phyloP scores from a whole-genome alignment of 2,888 invertebrate genomes.

The Tipula unca region DNA sequence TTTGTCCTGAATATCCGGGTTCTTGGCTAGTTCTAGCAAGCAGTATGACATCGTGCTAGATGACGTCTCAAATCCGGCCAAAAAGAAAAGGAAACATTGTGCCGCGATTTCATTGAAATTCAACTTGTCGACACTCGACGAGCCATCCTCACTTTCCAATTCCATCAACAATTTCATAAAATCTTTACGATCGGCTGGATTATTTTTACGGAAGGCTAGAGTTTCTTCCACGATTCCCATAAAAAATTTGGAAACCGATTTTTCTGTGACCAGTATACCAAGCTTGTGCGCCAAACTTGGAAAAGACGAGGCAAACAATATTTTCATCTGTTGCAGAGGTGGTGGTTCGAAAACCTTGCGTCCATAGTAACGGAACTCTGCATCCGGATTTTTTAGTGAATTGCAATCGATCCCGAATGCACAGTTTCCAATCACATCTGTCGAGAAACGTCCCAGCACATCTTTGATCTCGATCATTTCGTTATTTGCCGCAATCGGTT shows the following conservation, averaged over 20 bases:
- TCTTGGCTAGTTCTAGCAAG: background rate
- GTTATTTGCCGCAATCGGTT: constrained; percentile 24
- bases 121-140: background rate
- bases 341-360: constrained; percentile 22
- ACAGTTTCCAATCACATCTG: constrained; percentile 40
- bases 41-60: background rate
- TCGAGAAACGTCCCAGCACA: constrained; percentile 36
- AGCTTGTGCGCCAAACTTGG: constrained; percentile 26
- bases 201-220: background rate
- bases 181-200: background rate
- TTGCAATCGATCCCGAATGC: constrained; percentile 39
- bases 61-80: background rate
- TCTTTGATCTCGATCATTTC: constrained; percentile 36
- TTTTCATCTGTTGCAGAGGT: background rate
- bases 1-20: constrained; percentile 9
- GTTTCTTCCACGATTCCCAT: background rate
- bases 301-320: constrained; percentile 25
- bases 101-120: background rate
- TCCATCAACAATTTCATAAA: background rate
- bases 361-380: constrained; percentile 30
- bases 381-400: constrained; percentile 32
- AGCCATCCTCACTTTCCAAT: constrained; percentile 31
- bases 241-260: background rate
- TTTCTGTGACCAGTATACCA: background rate
- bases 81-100: background rate